Evolutionary conservation across 2,888 invertebrate genomes (phyloP).

Genomic region (Elysia crispata): DNA sequence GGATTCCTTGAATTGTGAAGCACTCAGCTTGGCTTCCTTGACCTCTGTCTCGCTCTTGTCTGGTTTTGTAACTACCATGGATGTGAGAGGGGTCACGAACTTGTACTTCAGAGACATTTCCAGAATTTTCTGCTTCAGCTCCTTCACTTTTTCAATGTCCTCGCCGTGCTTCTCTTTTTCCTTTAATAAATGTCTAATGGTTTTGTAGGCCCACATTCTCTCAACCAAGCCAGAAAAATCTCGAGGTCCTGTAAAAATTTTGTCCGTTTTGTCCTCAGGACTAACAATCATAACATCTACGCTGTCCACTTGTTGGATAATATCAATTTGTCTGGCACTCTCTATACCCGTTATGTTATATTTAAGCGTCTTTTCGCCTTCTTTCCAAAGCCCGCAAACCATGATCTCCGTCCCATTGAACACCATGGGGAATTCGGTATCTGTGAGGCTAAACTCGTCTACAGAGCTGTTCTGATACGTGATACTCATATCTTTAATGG

Average conservation of each 20-base stretch:
- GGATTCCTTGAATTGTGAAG: too few relatives aligned
- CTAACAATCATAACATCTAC: slow-evolving; percentile 14
- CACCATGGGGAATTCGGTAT: slow-evolving; percentile 59
- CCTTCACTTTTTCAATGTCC: slow-evolving; percentile 46
- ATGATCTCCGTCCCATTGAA: slow-evolving; percentile 65
- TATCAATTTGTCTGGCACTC: slow-evolving; percentile 33
- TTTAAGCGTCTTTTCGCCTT: slow-evolving; percentile 20
- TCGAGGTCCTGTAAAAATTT: slow-evolving; percentile 48
- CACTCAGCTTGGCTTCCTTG: too few relatives aligned
- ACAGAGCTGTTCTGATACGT: slow-evolving; percentile 57
- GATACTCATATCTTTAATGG: slow-evolving; percentile 82
- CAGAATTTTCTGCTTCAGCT: slow-evolving; percentile 56
- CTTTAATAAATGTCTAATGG: slow-evolving; percentile 64
- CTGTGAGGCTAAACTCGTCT: slow-evolving; percentile 59
- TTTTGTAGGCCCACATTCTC: slow-evolving; percentile 68
- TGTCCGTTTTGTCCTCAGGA: slow-evolving; percentile 18
- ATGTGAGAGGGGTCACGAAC: slow-evolving; percentile 85
- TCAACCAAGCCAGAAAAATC: slow-evolving; percentile 59
- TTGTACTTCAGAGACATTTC: slow-evolving; percentile 79
- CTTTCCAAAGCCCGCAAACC: slow-evolving; percentile 59
- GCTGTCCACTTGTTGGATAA: slow-evolving; percentile 41
- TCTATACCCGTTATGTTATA: slow-evolving; percentile 25
- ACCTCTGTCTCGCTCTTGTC: slow-evolving; percentile 50
- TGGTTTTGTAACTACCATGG: slow-evolving; percentile 83
- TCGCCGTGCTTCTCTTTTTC: slow-evolving; percentile 53